Conservation (phyloP, 64 coral and sea anemone genomes). For the Acropora tenuis region DNA sequence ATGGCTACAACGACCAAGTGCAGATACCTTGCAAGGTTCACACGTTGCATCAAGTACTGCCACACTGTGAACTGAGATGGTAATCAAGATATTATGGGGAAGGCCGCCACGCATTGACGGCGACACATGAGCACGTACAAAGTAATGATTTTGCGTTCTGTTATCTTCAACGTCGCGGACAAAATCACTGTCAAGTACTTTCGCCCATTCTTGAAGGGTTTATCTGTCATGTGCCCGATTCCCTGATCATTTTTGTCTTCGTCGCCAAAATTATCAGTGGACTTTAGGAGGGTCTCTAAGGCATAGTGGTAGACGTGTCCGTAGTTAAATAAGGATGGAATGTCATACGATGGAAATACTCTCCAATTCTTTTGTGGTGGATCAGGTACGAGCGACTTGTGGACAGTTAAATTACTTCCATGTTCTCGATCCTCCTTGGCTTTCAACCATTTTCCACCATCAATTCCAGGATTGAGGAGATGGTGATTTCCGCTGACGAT, state of each 20-base stretch:
- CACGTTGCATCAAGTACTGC: slow-evolving; percentile 19
- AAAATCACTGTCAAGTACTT: slow-evolving; percentile 3
- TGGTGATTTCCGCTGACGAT: not conserved
- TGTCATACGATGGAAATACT: not conserved
- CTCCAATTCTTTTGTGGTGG: not conserved
- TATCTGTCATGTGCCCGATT: slow-evolving; percentile 62
- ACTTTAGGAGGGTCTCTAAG: no score
- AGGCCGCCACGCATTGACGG: slow-evolving; percentile 23
- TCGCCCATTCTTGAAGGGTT: slow-evolving; percentile 40
- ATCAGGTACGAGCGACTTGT: not conserved
- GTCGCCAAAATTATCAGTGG: no score
- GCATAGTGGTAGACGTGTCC: slow-evolving; percentile 5
- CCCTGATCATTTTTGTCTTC: slow-evolving; percentile 31
- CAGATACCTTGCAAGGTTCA: slow-evolving; percentile 44
- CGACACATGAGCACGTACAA: slow-evolving; percentile 31
- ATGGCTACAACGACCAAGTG: slow-evolving; percentile 30
- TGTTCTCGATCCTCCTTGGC: slow-evolving; percentile 47
- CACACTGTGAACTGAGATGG: slow-evolving; percentile 4
- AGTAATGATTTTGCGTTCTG: slow-evolving; percentile 18
- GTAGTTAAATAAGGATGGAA: slow-evolving; percentile 40
- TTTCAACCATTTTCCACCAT: slow-evolving; percentile 67
- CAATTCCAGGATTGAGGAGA: slow-evolving; percentile 39
- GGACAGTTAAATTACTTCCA: not conserved
- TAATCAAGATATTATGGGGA: slow-evolving; percentile 36
- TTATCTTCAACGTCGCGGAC: no score